Percentiles rank a stretch among this genome's conserved stretches.
These are phyloP conservation scores for Diaprepes abbreviatus DNA, from an alignment of 2,888 invertebrate genomes.

Conservation along the genomic window DNA sequence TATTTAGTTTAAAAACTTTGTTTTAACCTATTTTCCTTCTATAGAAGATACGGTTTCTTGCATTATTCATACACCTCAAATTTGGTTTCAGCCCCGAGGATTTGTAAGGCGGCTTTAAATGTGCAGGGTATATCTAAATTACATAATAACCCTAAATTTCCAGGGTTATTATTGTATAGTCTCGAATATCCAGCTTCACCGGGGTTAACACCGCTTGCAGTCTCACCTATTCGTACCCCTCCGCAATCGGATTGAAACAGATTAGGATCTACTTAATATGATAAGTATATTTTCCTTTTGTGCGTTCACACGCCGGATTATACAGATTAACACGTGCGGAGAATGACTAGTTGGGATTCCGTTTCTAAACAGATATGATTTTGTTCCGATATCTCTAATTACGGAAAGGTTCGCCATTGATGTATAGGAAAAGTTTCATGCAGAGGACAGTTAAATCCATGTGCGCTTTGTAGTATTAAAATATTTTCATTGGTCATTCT, in stretches of 20 bases:
- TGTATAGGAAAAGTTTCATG: too few species aligned
- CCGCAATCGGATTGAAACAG: constrained; percentile 49
- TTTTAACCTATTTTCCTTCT: too few species aligned
- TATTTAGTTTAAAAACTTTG: too few species aligned
- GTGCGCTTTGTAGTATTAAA: too few species aligned
- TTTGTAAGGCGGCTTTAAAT: neutral
- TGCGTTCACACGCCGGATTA: constrained; percentile 55
- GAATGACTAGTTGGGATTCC: constrained; percentile 12
- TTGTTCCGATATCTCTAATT: neutral
- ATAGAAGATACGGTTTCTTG: too few species aligned
- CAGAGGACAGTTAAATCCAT: too few species aligned
- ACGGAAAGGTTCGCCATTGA: too few species aligned
- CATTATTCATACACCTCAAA: too few species aligned
- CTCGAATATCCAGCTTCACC: constrained; percentile 14
- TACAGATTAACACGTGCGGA: constrained; percentile 37
- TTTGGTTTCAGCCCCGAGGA: neutral
- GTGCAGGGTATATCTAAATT: neutral
- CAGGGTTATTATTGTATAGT: neutral
- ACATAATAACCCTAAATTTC: neutral
- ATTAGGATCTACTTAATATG: constrained; percentile 57
- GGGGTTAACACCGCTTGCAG: constrained; percentile 14
- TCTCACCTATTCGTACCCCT: constrained; percentile 13
- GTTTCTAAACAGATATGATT: neutral
- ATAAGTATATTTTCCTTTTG: constrained; percentile 55
- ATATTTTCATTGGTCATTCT: too few species aligned